Evolutionary conservation across 2,888 invertebrate genomes (phyloP).

Genomic region (Agonopterix heracliana): DNA sequence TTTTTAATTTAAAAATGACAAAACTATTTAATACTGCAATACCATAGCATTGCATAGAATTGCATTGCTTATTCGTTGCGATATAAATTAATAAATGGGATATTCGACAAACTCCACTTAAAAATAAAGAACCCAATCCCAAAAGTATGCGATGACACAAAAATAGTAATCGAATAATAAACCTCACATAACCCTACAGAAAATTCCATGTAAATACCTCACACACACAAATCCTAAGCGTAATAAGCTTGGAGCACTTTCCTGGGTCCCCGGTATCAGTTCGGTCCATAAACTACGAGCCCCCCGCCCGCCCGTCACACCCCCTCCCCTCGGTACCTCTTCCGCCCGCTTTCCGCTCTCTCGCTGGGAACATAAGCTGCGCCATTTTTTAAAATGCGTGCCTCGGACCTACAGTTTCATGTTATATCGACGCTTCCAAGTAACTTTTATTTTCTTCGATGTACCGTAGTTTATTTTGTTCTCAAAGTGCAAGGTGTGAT

Average conservation of each 20-base stretch:
- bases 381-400: conserved; percentile 71
- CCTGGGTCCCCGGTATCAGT: conserved; percentile 68
- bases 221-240: conserved; percentile 63
- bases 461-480: conserved; percentile 37
- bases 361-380: conserved; percentile 57
- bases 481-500: conserved; percentile 28
- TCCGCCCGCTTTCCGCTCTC: conserved; percentile 45
- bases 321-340: conserved; percentile 22
- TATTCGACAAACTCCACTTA: too few relatives aligned
- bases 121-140: too few relatives aligned
- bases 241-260: conserved; percentile 65
- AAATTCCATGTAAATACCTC: conserved; percentile 60
- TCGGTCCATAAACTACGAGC: conserved; percentile 68
- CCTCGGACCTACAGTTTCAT: conserved; percentile 47
- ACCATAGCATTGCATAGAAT: too few relatives aligned
- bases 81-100: too few relatives aligned
- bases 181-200: conserved; percentile 23
- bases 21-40: too few relatives aligned
- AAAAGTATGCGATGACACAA: not conserved
- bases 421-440: conserved; percentile 54
- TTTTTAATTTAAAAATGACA: too few relatives aligned
- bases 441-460: conserved; percentile 49
- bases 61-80: too few relatives aligned
- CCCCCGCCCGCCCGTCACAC: conserved; percentile 20
- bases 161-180: conserved; percentile 32